Evolutionary conservation across 2,797 vertebrate genomes (phyloP).

Genomic region (Acropternis orthonyx): DNA sequence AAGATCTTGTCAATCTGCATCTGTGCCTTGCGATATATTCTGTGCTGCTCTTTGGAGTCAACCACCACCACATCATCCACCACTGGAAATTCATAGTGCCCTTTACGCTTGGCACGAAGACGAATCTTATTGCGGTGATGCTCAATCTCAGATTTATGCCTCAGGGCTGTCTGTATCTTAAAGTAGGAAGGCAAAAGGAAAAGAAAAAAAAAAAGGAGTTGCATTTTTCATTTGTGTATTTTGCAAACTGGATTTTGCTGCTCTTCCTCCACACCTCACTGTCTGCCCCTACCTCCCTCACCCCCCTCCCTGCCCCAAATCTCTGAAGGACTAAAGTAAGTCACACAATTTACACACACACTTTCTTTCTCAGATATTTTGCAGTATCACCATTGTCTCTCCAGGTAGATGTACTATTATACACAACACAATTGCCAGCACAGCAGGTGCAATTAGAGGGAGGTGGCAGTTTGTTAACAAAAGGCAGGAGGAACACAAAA

Average conservation of each 20-base stretch:
- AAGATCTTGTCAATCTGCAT: constrained; percentile 98
- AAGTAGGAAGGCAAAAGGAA: neutral
- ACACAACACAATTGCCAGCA: neutral
- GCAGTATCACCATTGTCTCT: neutral
- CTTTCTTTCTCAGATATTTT: neutral
- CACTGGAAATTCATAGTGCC: constrained; percentile 94
- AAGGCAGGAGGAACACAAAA: constrained; percentile 18
- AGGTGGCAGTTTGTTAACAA: constrained; percentile 19
- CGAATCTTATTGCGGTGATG: constrained; percentile 96
- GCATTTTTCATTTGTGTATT: neutral
- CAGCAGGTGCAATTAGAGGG: neutral
- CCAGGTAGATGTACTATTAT: neutral
- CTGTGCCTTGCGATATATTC: constrained; percentile 91
- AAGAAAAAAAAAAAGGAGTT: neutral
- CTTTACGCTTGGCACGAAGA: constrained; percentile 91
- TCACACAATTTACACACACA: neutral
- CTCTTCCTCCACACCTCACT: neutral
- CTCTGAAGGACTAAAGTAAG: neutral
- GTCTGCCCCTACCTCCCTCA: neutral
- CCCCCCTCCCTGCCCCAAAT: neutral
- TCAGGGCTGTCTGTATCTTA: constrained; percentile 93
- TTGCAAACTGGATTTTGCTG: neutral
- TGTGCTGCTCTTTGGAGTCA: constrained; percentile 88
- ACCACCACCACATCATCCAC: constrained; percentile 92
- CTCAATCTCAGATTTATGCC: constrained; percentile 97